Base-by-base conservation (phyloP, 2,888 invertebrate genomes). In the Ennomos erosarius region DNA sequence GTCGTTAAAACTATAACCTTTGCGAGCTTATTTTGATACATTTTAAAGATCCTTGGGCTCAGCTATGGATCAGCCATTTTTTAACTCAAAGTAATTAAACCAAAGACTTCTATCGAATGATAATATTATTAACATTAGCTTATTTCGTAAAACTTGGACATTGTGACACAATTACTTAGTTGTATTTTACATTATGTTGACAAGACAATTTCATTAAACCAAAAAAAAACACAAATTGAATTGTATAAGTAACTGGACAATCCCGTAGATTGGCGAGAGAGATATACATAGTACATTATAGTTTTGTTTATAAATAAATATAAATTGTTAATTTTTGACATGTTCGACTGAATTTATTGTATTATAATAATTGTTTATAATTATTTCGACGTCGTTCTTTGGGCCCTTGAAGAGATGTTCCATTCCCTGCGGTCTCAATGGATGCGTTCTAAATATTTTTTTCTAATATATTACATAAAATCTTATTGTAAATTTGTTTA, bases 401-500 rank as follows among this genome's bases (percentile, higher is more conserved):
- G 69, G 62, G 54, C 65, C 66, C 65, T 68, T 64, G 65, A 71
- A n/a, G 69, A 69, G 62, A 67, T 68, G 67, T 73, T 72, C 76
- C 73, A 74, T 70, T 66, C 68, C 71, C 66, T 63, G 39, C 39
- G 50, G 60, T 53, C 56, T 57, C 52, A 43, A 38, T 33, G 59
- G 56, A 58, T 62, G 62, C 64, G 56, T 62, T 53, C 55, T 52
- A 68, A 69, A 65, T 70, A 76, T 78, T 79, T 73, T 73, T 78
- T 78, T 80, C 75, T 75, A 81, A 78, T 76, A 81, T 77, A 79
- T 76, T 79, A 78, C 79, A 82, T 79, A 70, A 80, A 79, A 81
- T 78, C 70, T 78, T 80, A 83, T 84, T 89, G 89, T 88, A 68
- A 90, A 88, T 88, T 88, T 90, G 83, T 87, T 90, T 87, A 89